Percentiles rank a stretch among this genome's conserved stretches.
These are phyloP conservation scores for Ceratosolen solmsi DNA, from an alignment of 1,140 invertebrate genomes.

Conservation along the genomic window DNA sequence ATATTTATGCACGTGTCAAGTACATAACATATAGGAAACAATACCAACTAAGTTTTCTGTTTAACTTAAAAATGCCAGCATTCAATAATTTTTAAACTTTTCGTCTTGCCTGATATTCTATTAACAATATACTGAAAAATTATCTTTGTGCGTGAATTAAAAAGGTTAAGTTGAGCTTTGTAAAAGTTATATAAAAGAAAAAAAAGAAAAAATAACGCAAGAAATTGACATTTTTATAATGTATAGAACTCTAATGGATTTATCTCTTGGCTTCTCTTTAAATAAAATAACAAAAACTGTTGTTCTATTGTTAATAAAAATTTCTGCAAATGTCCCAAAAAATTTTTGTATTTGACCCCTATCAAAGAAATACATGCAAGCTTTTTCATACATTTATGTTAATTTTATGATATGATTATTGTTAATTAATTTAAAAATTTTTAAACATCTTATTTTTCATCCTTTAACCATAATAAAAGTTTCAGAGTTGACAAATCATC, in stretches of 20 bases:
- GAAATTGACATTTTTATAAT: conserved; percentile 55
- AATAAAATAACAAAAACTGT: conserved; percentile 54
- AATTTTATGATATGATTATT: not conserved
- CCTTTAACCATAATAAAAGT: too few species aligned
- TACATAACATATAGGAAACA: conserved; percentile 24
- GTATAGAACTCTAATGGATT: conserved; percentile 63
- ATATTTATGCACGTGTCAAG: conserved; percentile 55
- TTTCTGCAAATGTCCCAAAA: conserved; percentile 46
- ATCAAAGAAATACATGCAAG: not conserved
- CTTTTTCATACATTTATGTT: not conserved
- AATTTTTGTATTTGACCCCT: conserved; percentile 51
- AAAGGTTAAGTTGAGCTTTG: not conserved
- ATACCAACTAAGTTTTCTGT: conserved; percentile 23
- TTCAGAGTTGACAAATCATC: too few species aligned
- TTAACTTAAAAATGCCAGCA: conserved; percentile 2
- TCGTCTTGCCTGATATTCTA: conserved; percentile 2
- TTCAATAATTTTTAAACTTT: conserved; percentile 13
- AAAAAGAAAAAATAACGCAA: conserved; percentile 5
- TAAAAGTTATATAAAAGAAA: not conserved
- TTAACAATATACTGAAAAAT: conserved; percentile 6
- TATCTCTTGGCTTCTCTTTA: conserved; percentile 62
- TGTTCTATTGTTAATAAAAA: conserved; percentile 68
- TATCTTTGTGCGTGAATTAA: not conserved
- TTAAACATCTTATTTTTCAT: too few species aligned
- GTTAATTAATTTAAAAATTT: not conserved